Base-by-base conservation (phyloP, 2,797 vertebrate genomes). In the Melanotaenia nigrans region DNA sequence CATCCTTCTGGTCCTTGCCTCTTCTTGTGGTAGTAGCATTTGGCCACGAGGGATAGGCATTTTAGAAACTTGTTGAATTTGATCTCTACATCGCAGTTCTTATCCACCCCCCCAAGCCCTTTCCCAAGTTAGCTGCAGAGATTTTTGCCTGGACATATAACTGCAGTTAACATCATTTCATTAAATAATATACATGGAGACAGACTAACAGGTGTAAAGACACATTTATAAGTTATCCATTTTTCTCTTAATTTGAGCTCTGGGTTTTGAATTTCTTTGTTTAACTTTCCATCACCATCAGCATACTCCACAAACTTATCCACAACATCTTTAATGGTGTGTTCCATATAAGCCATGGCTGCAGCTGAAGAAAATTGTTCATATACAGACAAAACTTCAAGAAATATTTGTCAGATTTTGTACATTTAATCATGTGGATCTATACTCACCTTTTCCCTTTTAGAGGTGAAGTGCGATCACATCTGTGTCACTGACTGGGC, bases 21-120 rank as follows among this genome's bases (percentile, higher is more conserved):
- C 45, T 68, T 51, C 45, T 49, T 57, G 0, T 67, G 20, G 68
- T 74, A 71, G 66, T 61, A 71, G 45, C 66, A 72, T 47, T 47
- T 79, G 36, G 79, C 73, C 36, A 90, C 55, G n/a, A 28, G 7
- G 8, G 35, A 20, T 30, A 92, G 42, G 24, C 75, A 86, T 35
- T 25, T 36, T 20, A 58, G 64, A 30, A 89, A 91, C 74, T 92
- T 88, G 1, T 24, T 57, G 57, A 92, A 88, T 83, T 87, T 75
- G 49, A 91, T 38, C 45, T 81, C 30, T 9, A 85, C 83, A 33
- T 92, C 88, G 0, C 45, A 56, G 67, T 89, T 87, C 74, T 78
- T 86, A 51, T 90, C 89, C 60, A 89, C 38, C 8, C n/a, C 0
- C 38, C 42, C 75, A 91, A 65, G 24, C 68, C 67, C 60, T 85